phyloP scores from a whole-genome alignment of 37 sponge, comb jelly and placozoan species.

The Spongia lamella region DNA sequence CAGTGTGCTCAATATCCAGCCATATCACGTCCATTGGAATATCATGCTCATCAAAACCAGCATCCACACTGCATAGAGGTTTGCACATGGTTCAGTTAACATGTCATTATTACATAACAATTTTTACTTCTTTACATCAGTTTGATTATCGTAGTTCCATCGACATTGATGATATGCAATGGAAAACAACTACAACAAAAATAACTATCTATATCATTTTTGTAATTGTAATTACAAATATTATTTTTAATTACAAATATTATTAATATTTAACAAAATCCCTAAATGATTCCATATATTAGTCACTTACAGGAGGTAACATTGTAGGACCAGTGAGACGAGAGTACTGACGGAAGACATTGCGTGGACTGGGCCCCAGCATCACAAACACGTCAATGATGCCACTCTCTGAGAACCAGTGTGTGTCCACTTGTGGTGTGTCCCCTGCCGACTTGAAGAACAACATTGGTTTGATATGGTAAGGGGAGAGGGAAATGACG shows the following conservation, averaged over 20 bases:
- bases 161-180: constrained; percentile 95
- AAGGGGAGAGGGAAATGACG: too few relatives aligned
- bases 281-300: too few relatives aligned
- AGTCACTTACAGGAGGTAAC: constrained; percentile 87
- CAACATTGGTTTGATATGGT: constrained; percentile 77
- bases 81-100: too few relatives aligned
- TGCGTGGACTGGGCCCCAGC: constrained; percentile 88
- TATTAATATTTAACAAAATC: too few relatives aligned
- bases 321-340: constrained; percentile 80
- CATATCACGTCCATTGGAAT: constrained; percentile 97
- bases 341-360: constrained; percentile 89
- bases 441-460: constrained; percentile 76
- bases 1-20: constrained; percentile 99
- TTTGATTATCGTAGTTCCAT: constrained; percentile 98
- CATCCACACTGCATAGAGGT: constrained; percentile 85
- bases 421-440: constrained; percentile 86
- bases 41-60: constrained; percentile 80
- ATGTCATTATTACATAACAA: too few relatives aligned
- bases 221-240: too few relatives aligned
- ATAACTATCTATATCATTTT: too few relatives aligned
- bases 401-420: constrained; percentile 99
- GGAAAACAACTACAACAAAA: constrained; percentile 76
- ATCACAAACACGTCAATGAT: constrained; percentile 93
- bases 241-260: too few relatives aligned
- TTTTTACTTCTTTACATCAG: constrained; percentile 86